These are phyloP conservation scores for Leptopilina myrica DNA, from an alignment of 2,888 invertebrate species.

Conservation along the genomic window DNA sequence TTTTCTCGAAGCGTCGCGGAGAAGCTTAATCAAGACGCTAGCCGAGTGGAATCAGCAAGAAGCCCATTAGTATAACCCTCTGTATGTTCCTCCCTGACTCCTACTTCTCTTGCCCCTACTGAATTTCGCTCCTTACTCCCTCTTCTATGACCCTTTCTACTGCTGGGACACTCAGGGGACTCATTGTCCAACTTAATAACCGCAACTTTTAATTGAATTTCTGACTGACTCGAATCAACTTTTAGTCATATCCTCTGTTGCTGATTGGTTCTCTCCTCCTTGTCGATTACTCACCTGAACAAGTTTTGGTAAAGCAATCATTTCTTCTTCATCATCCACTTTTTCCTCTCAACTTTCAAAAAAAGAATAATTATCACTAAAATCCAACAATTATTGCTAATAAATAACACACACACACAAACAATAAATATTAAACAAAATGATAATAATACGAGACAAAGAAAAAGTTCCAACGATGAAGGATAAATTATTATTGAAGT, in stretches of 20 bases:
- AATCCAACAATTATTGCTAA: too few relatives aligned
- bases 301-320: conserved; percentile 51
- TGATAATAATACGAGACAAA: too few relatives aligned
- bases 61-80: conserved; percentile 72
- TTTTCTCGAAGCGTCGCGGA: conserved; percentile 74
- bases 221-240: conserved; percentile 70
- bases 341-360: background rate
- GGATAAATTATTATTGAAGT: background rate
- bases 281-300: conserved; percentile 60
- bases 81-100: conserved; percentile 51
- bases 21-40: conserved; percentile 75
- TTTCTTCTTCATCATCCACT: background rate
- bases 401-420: too few relatives aligned
- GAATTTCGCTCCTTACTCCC: conserved; percentile 39
- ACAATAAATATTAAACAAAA: too few relatives aligned
- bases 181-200: conserved; percentile 75
- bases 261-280: conserved; percentile 66
- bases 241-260: conserved; percentile 64
- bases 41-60: conserved; percentile 76
- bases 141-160: conserved; percentile 35
- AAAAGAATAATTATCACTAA: background rate
- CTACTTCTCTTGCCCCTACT: conserved; percentile 32
- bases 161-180: conserved; percentile 63
- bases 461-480: background rate
- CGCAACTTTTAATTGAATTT: conserved; percentile 76